Evolutionary conservation across 2,888 invertebrate species (phyloP).

Genomic region (Xestia ashworthii): DNA sequence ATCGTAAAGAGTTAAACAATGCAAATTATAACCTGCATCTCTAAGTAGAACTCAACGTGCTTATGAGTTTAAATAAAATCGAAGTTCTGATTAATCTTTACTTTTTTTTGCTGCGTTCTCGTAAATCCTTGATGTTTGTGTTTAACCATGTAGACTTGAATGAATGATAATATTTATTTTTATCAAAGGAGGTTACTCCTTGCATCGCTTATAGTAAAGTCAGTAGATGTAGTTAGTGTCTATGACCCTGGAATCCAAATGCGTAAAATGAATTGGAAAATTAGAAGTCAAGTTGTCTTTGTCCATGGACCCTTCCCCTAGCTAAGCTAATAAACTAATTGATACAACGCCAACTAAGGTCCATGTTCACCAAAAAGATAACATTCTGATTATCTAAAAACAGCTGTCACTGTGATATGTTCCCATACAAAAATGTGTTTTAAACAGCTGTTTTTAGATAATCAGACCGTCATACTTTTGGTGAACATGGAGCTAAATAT

Average conservation of each 20-base stretch:
- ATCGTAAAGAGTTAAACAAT: constrained; percentile 8
- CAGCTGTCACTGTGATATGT: too few relatives aligned
- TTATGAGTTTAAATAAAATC: constrained; percentile 9
- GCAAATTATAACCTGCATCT: constrained; percentile 22
- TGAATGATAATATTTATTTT: constrained; percentile 12
- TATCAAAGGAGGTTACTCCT: constrained; percentile 15
- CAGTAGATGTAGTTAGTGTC: constrained; percentile 33
- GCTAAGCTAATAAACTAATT: neutral
- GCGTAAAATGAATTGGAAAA: neutral
- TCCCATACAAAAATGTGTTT: too few relatives aligned
- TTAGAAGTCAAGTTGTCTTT: neutral
- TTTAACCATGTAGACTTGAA: constrained; percentile 11
- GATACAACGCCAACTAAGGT: neutral
- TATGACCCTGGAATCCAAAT: constrained; percentile 39
- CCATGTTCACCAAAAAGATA: too few relatives aligned
- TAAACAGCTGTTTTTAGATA: too few relatives aligned
- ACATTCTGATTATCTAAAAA: too few relatives aligned
- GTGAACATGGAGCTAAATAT: too few relatives aligned
- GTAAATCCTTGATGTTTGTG: constrained; percentile 30
- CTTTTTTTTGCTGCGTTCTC: constrained; percentile 51
- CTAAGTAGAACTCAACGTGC: neutral
- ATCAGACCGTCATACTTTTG: too few relatives aligned
- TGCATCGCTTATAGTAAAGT: constrained; percentile 35
- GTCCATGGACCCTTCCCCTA: neutral
- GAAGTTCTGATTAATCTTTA: constrained; percentile 22